Evolutionary conservation across 1,140 invertebrate genomes (phyloP).

Genomic region (Drosophila persimilis): DNA sequence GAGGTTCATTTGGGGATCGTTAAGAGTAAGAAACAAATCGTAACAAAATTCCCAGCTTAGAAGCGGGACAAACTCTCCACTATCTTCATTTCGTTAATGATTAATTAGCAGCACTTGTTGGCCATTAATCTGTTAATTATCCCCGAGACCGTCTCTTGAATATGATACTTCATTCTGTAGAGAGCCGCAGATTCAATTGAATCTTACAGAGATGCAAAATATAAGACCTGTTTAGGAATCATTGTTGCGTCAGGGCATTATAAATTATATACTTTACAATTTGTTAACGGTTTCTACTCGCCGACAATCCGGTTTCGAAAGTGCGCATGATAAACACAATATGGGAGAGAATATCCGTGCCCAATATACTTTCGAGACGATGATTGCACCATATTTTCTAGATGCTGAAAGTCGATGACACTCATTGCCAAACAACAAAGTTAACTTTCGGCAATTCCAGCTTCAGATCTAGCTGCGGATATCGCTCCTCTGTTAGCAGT

Average conservation of each 20-base stretch:
- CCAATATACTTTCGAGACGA: not conserved
- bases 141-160: no score
- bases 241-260: constrained; percentile 6
- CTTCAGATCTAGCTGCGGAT: constrained; percentile 23
- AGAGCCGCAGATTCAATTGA: constrained; percentile 3
- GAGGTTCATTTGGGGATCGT: constrained; percentile 36
- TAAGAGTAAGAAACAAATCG: constrained; percentile 22
- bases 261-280: constrained; percentile 56
- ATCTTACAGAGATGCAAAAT: not conserved
- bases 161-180: no score
- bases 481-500: constrained; percentile 30
- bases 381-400: constrained; percentile 39
- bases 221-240: constrained; percentile 11
- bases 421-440: constrained; percentile 35
- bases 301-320: constrained; percentile 55
- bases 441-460: constrained; percentile 28
- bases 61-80: not conserved
- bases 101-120: constrained; percentile 52
- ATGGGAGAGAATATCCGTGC: constrained; percentile 6
- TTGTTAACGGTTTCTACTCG: constrained; percentile 49
- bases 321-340: constrained; percentile 46
- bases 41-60: constrained; percentile 10
- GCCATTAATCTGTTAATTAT: constrained; percentile 31
- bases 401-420: constrained; percentile 59
- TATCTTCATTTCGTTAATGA: constrained; percentile 39